Evolutionary conservation across 2,888 invertebrate genomes (phyloP).

Genomic region (Psylliodes chrysocephalus): DNA sequence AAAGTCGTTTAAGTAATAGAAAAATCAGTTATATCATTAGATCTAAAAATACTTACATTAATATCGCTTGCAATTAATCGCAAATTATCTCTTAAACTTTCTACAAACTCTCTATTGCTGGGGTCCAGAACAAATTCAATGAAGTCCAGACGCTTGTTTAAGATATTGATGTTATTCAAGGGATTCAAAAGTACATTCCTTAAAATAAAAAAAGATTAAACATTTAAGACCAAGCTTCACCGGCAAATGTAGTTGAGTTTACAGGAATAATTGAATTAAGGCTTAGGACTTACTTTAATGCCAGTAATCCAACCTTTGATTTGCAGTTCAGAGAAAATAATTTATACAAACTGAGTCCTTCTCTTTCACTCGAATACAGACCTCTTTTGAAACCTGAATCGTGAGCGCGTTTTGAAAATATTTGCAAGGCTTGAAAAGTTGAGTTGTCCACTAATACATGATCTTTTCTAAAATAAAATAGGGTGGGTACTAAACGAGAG

Average conservation of each 20-base stretch:
- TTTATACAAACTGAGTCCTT: constrained; percentile 79
- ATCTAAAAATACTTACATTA: constrained; percentile 54
- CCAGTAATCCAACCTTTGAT: constrained; percentile 74
- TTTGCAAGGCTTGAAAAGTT: constrained; percentile 79
- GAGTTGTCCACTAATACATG: constrained; percentile 78
- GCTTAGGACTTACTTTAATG: constrained; percentile 68
- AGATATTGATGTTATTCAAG: constrained; percentile 69
- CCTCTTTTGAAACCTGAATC: constrained; percentile 81
- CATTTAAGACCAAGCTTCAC: too few relatives aligned
- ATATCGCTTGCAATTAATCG: constrained; percentile 72
- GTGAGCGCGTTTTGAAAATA: constrained; percentile 78
- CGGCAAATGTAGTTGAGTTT: not conserved
- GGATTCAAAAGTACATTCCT: constrained; percentile 80
- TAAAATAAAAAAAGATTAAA: too few relatives aligned
- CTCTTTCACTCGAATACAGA: constrained; percentile 68
- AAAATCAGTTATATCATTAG: too few relatives aligned
- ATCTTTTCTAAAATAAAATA: constrained; percentile 67
- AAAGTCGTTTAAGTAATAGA: constrained; percentile 29
- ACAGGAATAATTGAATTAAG: not conserved
- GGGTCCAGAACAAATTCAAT: constrained; percentile 75
- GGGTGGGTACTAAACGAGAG: too few relatives aligned
- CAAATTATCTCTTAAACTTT: constrained; percentile 71
- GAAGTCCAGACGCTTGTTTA: constrained; percentile 75
- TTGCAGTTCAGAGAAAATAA: constrained; percentile 73
- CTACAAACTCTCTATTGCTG: constrained; percentile 71